Evolutionary conservation across 2,888 invertebrate species (phyloP).

Genomic region (Eustalomyia histrio): DNA sequence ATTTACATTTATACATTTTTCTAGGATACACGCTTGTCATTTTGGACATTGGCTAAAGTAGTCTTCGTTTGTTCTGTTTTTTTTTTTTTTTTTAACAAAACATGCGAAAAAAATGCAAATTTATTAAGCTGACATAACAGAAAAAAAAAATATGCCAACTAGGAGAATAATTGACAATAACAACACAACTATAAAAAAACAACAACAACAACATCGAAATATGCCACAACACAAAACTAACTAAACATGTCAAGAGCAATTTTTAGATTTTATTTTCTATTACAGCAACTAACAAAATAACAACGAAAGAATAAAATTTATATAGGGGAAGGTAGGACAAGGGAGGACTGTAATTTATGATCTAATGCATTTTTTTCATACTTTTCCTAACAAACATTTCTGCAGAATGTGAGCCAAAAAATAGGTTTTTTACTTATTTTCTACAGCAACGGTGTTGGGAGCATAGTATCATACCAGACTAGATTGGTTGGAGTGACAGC

Average conservation of each 20-base stretch:
- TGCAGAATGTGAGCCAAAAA: no score
- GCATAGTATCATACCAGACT: no score
- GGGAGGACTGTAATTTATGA: not conserved
- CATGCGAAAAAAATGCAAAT: constrained; percentile 33
- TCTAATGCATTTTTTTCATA: no score
- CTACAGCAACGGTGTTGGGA: no score
- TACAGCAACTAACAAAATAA: not conserved
- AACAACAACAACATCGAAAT: not conserved
- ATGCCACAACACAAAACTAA: constrained; percentile 9
- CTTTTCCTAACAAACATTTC: no score
- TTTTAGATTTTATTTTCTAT: constrained; percentile 26
- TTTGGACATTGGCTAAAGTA: constrained; percentile 2
- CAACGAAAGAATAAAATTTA: not conserved
- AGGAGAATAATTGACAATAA: constrained; percentile 44
- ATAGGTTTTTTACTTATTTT: no score
- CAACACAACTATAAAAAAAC: constrained; percentile 23
- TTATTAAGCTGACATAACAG: constrained; percentile 46
- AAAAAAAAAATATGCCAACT: constrained; percentile 38
- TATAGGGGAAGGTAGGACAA: not conserved
- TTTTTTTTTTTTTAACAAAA: not conserved
- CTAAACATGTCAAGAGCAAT: constrained; percentile 52
- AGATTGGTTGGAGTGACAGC: no score
- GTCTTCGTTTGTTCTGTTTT: not conserved
- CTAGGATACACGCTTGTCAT: not conserved
- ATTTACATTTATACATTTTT: not conserved